A percentile compares a stretch with the other conserved stretches of the same genome.
Conservation (phyloP, 2,113 vertebrate species). For the Phoenicopterus ruber region DNA sequence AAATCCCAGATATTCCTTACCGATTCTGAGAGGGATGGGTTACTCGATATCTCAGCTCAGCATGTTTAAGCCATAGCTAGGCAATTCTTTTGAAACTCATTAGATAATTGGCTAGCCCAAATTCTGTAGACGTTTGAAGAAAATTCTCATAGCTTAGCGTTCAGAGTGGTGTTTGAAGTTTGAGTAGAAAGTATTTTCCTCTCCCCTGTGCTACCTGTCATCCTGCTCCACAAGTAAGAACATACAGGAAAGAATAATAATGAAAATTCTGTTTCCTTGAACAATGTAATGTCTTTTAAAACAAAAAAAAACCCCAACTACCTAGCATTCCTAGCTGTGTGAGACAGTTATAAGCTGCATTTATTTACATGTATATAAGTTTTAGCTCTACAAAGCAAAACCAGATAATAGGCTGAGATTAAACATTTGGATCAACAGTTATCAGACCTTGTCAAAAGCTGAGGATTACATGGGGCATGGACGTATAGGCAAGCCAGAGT, state of each 20-base stretch:
- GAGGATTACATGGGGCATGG: background rate
- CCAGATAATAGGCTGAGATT: background rate
- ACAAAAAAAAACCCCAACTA: rapidly evolving
- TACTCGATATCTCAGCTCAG: background rate
- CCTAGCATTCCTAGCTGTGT: background rate
- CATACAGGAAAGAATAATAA: background rate
- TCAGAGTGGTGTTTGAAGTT: background rate
- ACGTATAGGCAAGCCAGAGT: background rate
- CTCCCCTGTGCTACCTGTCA: background rate
- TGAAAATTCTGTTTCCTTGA: background rate
- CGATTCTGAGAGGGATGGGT: background rate
- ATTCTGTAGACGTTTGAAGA: background rate
- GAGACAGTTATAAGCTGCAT: background rate
- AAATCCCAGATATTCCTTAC: background rate
- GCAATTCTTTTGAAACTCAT: background rate
- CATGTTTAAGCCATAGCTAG: background rate
- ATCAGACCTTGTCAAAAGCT: background rate
- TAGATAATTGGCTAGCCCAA: background rate
- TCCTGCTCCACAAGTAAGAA: background rate
- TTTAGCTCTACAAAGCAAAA: background rate
- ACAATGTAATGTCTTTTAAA: background rate
- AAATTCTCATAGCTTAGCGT: background rate
- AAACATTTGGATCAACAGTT: background rate
- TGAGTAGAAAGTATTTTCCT: background rate
- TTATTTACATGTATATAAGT: background rate